Evolutionary conservation across 2,797 vertebrate genomes (phyloP), one percentile per base, ranked within the genome.

Genomic region (Poliocrania exsul): DNA sequence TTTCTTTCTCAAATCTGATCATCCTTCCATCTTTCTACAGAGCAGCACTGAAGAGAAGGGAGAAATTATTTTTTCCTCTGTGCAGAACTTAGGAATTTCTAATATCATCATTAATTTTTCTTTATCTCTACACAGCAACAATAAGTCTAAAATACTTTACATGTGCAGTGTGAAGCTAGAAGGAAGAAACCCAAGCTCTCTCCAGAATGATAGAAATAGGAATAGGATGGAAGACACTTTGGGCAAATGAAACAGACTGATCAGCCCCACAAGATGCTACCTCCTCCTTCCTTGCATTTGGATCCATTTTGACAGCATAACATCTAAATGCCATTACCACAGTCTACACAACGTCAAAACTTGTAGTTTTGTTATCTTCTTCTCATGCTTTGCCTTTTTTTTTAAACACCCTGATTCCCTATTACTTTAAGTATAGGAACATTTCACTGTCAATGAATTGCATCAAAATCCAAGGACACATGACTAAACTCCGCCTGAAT

Each of bases 71-170:
- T 61, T 78, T 86, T 51, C 24, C 70, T 61, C 5, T 58, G 56
- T 81, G n/a, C 18, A 40, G 47, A 94, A 77, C 35, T 14, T 14
- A 57, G 28, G 28, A 57, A 28, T 58, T 86, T 88, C 83, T 87
- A 82, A 86, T 93, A 75, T 56, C 13, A 49, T 56, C 4, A 51
- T 58, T 83, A 2, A 16, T 70, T 88, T 82, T 51, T 79, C 49
- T 79, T 80, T 65, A 70, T 58, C 66, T 83, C 9, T 47, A 85
- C 25, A 72, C 13, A 58, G 49, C 24, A 88, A 84, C 20, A 89
- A 11, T 18, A 78, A 89, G 38, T 89, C 25, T 95, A 71, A 96
- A 93, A 37, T 44, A 75, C 25, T 92, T 85, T 40, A 82, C 16
- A 83, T 47, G 70, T 89, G 31, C 31, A 71, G 24, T 13, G 5